Evolutionary conservation across 1,140 invertebrate genomes (phyloP).

Genomic region (Drosophila nikananu): DNA sequence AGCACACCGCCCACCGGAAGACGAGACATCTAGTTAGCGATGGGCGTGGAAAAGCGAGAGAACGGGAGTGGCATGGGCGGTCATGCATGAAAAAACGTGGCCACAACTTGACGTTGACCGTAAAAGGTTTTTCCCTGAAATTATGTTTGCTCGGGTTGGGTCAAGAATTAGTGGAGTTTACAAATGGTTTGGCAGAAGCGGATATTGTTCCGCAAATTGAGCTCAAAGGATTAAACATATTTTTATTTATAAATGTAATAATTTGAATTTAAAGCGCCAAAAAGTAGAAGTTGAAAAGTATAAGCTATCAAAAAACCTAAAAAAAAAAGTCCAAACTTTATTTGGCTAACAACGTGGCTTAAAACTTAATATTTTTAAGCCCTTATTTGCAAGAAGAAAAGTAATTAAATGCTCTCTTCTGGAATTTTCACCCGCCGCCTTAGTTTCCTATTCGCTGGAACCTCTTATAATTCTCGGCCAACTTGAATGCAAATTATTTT

Average conservation of each 20-base stretch:
- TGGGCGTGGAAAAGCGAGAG: neutral
- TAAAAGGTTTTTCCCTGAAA: constrained; percentile 44
- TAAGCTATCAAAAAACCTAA: too few species aligned
- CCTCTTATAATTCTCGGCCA: constrained; percentile 6
- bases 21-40: constrained; percentile 28
- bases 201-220: neutral
- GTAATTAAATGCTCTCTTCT: neutral
- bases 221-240: neutral
- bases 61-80: constrained; percentile 20
- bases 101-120: constrained; percentile 46
- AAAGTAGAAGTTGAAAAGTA: neutral
- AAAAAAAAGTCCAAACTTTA: too few species aligned
- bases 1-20: constrained; percentile 31
- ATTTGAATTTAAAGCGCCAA: neutral
- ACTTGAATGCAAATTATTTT: constrained; percentile 48
- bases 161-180: constrained; percentile 37
- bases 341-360: neutral
- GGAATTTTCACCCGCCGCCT: neutral
- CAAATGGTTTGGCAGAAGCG: constrained; percentile 13
- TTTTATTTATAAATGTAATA: neutral
- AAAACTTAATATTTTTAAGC: neutral
- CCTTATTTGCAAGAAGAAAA: neutral
- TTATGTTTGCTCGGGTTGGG: constrained; percentile 34
- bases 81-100: constrained; percentile 45
- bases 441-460: neutral